These are phyloP conservation scores for Drosophila nikananu DNA, from an alignment of 1,140 invertebrate genomes.

Conservation along the genomic window DNA sequence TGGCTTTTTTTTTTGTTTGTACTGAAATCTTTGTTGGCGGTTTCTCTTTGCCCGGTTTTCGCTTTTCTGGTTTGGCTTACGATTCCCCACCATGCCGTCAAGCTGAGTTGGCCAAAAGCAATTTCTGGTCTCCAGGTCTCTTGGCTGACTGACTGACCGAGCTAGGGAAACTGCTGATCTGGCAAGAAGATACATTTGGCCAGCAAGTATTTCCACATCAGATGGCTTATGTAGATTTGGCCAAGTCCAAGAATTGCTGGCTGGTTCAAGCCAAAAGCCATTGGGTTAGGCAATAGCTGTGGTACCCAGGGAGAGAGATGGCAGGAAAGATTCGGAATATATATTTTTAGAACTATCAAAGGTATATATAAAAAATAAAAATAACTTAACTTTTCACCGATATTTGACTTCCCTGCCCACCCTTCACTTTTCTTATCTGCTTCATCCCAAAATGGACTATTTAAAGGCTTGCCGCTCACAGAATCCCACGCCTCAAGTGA, in stretches of 20 bases:
- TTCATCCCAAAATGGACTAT: neutral
- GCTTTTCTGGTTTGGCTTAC: constrained; percentile 58
- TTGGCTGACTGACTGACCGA: constrained; percentile 66
- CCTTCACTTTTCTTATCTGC: neutral
- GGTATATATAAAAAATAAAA: no score
- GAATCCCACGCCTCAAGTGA: constrained; percentile 55
- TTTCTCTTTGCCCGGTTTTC: constrained; percentile 55
- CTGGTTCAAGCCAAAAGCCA: constrained; percentile 33
- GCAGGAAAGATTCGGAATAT: neutral
- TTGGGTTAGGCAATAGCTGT: constrained; percentile 31
- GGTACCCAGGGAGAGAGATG: neutral
- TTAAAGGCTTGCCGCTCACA: constrained; percentile 28
- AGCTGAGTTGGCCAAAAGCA: constrained; percentile 41
- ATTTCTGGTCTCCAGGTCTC: constrained; percentile 27
- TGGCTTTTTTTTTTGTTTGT: neutral
- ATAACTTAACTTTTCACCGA: neutral
- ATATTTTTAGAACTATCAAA: no score
- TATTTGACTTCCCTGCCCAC: neutral
- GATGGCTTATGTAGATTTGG: constrained; percentile 15
- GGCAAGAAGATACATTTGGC: constrained; percentile 32
- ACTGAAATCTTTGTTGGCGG: constrained; percentile 36
- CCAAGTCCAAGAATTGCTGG: constrained; percentile 17
- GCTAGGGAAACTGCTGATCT: constrained; percentile 50
- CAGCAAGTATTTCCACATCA: constrained; percentile 18
- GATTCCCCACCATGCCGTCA: constrained; percentile 28